phyloP scores from a whole-genome alignment of 2,113 vertebrate species.

The Sula dactylatra region DNA sequence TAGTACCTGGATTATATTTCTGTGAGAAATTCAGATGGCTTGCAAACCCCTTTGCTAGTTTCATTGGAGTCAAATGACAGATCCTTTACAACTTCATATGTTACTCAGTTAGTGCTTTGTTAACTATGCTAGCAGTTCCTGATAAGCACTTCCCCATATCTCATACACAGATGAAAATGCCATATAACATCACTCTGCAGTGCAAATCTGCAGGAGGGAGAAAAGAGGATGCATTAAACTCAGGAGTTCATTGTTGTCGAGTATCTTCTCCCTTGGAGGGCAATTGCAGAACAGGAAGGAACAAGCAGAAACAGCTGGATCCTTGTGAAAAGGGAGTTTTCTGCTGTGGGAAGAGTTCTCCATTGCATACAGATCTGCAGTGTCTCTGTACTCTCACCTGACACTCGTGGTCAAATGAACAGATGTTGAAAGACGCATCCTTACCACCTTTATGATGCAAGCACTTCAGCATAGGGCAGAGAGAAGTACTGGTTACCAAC shows the following conservation, averaged over 20 bases:
- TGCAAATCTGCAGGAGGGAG: background rate
- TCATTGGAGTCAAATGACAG: background rate
- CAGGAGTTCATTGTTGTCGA: background rate
- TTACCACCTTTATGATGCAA: background rate
- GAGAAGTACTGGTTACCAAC: rapidly evolving
- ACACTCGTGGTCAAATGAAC: background rate
- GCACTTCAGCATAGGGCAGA: background rate
- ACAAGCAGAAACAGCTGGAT: background rate
- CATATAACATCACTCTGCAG: background rate
- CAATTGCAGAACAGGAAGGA: background rate
- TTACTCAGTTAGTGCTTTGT: background rate
- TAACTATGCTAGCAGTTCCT: background rate
- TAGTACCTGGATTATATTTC: background rate
- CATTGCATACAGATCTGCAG: too few species aligned
- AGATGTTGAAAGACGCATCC: background rate
- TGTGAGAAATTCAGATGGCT: background rate
- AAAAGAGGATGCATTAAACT: background rate
- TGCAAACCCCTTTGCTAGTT: rapidly evolving
- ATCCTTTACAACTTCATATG: background rate
- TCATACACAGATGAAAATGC: background rate
- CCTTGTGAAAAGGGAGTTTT: background rate
- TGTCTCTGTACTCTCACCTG: rapidly evolving
- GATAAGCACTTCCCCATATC: background rate
- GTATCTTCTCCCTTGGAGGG: background rate
- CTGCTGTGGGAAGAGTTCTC: background rate